phyloP scores from a whole-genome alignment of 1,140 invertebrate genomes.

The Aphidius ervi region DNA sequence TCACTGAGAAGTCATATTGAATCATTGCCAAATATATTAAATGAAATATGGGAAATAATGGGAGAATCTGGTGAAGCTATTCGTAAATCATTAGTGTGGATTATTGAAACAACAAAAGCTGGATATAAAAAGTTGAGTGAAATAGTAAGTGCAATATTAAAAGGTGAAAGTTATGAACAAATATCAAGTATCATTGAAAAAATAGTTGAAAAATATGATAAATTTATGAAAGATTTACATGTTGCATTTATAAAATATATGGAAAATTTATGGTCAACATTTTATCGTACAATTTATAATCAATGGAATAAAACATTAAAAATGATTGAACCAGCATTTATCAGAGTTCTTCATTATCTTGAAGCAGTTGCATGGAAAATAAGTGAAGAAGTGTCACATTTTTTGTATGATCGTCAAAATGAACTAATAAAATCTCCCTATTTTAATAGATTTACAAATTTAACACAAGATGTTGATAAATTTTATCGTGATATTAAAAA shows the following conservation, averaged over 20 bases:
- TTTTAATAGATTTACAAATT: constrained; percentile 71
- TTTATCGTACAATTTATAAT: constrained; percentile 56
- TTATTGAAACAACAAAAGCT: constrained; percentile 68
- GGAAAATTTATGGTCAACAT: constrained; percentile 66
- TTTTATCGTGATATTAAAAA: constrained; percentile 72
- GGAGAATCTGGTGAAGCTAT: constrained; percentile 75
- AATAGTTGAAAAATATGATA: constrained; percentile 71
- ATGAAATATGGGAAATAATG: constrained; percentile 78
- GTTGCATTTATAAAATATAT: constrained; percentile 72
- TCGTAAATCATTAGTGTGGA: constrained; percentile 68
- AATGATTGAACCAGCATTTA: constrained; percentile 71
- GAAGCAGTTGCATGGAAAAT: constrained; percentile 70
- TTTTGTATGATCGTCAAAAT: constrained; percentile 72
- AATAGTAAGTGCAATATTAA: constrained; percentile 62
- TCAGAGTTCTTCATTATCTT: constrained; percentile 68
- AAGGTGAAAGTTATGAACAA: constrained; percentile 68
- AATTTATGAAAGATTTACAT: constrained; percentile 71
- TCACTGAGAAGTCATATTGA: constrained; percentile 73
- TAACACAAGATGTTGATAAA: constrained; percentile 73
- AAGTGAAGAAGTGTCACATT: constrained; percentile 70
- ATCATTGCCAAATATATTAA: constrained; percentile 71
- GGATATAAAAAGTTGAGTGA: constrained; percentile 67
- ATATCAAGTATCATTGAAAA: constrained; percentile 64
- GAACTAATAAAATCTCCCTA: constrained; percentile 76
- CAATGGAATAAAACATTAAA: constrained; percentile 70